Evolutionary conservation across 2,113 vertebrate genomes (phyloP).

Genomic region (Periophthalmus modestus): DNA sequence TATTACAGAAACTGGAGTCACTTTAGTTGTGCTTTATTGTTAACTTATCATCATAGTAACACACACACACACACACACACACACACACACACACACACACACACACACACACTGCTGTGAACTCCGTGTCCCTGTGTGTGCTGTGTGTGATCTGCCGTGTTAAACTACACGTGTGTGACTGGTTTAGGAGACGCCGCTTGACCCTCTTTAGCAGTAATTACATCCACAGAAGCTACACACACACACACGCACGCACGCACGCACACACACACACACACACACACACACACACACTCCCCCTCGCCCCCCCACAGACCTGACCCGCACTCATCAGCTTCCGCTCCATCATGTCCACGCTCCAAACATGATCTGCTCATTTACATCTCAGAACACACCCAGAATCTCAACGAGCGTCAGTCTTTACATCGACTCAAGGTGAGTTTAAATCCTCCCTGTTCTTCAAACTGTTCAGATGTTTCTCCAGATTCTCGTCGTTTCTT

Average conservation of each 20-base stretch:
- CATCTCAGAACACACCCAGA: neutral
- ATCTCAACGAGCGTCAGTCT: neutral
- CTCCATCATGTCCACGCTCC: slow-evolving; percentile 57
- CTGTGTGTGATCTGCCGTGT: too few relatives aligned
- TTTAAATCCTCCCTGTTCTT: too few relatives aligned
- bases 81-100: too few relatives aligned
- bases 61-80: neutral
- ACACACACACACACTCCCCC: too few relatives aligned
- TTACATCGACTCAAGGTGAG: too few relatives aligned
- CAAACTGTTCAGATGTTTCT: too few relatives aligned
- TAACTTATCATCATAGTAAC: too few relatives aligned
- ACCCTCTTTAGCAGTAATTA: slow-evolving; percentile 65
- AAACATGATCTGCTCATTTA: slow-evolving; percentile 15
- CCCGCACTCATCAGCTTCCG: slow-evolving; percentile 64
- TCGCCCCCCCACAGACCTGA: slow-evolving; percentile 30
- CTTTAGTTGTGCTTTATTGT: too few relatives aligned
- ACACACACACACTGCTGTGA: too few relatives aligned
- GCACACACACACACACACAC: neutral
- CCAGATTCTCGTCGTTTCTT: too few relatives aligned
- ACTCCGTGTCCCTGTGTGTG: neutral
- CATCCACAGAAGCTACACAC: slow-evolving; percentile 17
- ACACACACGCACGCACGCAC: too few relatives aligned
- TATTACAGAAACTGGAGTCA: neutral
- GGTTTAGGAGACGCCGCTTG: slow-evolving; percentile 11
- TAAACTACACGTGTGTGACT: neutral